Evolutionary conservation across 1,140 invertebrate genomes (phyloP).

Genomic region (Pseudomyrmex concolor): DNA sequence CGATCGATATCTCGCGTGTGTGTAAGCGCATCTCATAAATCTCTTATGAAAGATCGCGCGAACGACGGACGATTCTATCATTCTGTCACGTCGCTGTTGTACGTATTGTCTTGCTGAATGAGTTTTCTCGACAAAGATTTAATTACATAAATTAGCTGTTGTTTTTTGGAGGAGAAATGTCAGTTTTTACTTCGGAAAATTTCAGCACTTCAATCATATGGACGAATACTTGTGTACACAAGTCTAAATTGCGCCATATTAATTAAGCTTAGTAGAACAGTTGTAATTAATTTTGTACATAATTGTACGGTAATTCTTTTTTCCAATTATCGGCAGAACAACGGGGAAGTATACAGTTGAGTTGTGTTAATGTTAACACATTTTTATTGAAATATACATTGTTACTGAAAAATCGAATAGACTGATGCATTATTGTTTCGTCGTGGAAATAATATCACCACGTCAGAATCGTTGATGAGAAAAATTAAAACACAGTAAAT

Average conservation of each 20-base stretch:
- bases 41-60: conserved; percentile 2
- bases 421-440: neutral
- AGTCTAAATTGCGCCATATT: neutral
- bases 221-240: neutral
- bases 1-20: conserved; percentile 52
- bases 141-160: too few relatives aligned
- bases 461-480: neutral
- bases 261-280: neutral
- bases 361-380: too few relatives aligned
- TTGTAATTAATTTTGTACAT: conserved; percentile 13
- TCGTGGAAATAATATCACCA: neutral
- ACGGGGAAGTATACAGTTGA: neutral
- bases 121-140: too few relatives aligned
- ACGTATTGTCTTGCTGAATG: too few relatives aligned
- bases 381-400: neutral
- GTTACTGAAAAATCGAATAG: neutral
- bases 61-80: neutral
- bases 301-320: too few relatives aligned
- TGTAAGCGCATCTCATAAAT: conserved; percentile 6
- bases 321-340: neutral
- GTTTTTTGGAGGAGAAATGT: too few relatives aligned
- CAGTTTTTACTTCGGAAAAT: too few relatives aligned
- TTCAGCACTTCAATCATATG: too few relatives aligned
- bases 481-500: conserved; percentile 4
- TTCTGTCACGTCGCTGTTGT: neutral